These are phyloP conservation scores for Hemibagrus guttatus DNA, from an alignment of 2,797 vertebrate genomes.

Conservation along the genomic window DNA sequence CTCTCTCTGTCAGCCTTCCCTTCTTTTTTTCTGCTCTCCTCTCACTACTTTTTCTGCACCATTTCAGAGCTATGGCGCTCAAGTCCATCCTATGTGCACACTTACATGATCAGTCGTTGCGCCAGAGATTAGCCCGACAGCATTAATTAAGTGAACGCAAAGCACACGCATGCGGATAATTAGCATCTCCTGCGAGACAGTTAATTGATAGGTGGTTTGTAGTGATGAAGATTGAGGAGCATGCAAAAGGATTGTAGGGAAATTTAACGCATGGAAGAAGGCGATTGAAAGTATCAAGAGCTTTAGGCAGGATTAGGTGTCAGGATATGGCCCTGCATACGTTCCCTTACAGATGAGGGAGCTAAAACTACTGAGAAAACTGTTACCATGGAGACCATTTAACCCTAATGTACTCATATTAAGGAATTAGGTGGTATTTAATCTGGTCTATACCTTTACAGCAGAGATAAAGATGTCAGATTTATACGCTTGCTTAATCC, in stretches of 20 bases:
- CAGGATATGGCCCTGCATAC: constrained; percentile 30
- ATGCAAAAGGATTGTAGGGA: constrained; percentile 55
- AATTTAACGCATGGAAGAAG: constrained; percentile 27
- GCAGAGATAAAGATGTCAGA: background rate
- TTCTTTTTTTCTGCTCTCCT: background rate
- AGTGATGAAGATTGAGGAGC: constrained; percentile 66
- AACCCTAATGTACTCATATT: constrained; percentile 38
- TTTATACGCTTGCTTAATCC: background rate
- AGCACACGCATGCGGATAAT: constrained; percentile 77
- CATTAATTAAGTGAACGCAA: constrained; percentile 75
- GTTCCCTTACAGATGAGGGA: constrained; percentile 26
- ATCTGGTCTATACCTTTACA: constrained; percentile 8
- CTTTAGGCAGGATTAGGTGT: constrained; percentile 29
- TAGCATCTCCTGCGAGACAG: constrained; percentile 71
- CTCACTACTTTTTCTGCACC: constrained; percentile 22
- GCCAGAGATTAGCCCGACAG: constrained; percentile 66
- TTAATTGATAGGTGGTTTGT: constrained; percentile 73
- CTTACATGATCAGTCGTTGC: constrained; percentile 66
- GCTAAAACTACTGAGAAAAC: constrained; percentile 24
- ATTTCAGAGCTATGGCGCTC: constrained; percentile 29
- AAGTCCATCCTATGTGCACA: constrained; percentile 12
- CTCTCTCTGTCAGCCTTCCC: background rate
- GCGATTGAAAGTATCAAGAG: constrained; percentile 56
- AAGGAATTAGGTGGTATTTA: constrained; percentile 13
- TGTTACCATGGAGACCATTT: constrained; percentile 51